Evolutionary conservation across 2,113 vertebrate genomes (phyloP), one percentile per base, ranked within the genome.

Genomic region (Sphaerodactylus townsendi): DNA sequence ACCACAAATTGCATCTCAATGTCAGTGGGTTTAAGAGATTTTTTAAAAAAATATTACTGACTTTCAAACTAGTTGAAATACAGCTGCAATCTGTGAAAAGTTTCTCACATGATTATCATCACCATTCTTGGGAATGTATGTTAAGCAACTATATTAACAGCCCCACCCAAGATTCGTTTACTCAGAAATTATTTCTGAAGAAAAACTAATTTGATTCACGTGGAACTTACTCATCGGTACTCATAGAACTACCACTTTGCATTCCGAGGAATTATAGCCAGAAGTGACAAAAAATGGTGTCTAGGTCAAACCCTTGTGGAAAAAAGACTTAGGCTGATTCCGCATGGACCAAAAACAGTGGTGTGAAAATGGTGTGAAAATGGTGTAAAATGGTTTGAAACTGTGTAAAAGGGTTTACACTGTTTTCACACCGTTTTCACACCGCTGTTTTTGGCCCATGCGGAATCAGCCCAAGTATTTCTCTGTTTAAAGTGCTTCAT

Each of bases 1-100:
- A 93, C 92, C 93, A 94, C 95, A 96, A 96, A 96, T 96, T 96
- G 96, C 95, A 95, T 95, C 93, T 96, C 95, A 95, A 95, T 95
- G 95, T 96, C 95, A 95, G 92, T 93, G 88, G 68, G 68, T 85
- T 79, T 85, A 68, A 39, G 7, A 41, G 33, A 48, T 88, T 69
- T 86, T 84, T 79, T 87, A 88, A 93, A 94, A 92, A n/a, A n/a
- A n/a, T n/a, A 94, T 90, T 92, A 93, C 94, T 95, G 94, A 96
- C 96, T 97, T 97, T 96, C 94, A 96, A 95, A 96, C 90, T 95
- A 94, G 92, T 95, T 94, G 89, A 90, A 96, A 93, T 83, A 89
- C 78, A 78, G 81, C 56, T 92, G 86, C 85, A 93, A 94, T 91
- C 84, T 87, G 90, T 92, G 87, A 74, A 85, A 95, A 96, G 91